Evolutionary conservation across 2,113 vertebrate species (phyloP), one percentile per base, ranked within the genome.

Genomic region (Microcebus griseorufus): DNA sequence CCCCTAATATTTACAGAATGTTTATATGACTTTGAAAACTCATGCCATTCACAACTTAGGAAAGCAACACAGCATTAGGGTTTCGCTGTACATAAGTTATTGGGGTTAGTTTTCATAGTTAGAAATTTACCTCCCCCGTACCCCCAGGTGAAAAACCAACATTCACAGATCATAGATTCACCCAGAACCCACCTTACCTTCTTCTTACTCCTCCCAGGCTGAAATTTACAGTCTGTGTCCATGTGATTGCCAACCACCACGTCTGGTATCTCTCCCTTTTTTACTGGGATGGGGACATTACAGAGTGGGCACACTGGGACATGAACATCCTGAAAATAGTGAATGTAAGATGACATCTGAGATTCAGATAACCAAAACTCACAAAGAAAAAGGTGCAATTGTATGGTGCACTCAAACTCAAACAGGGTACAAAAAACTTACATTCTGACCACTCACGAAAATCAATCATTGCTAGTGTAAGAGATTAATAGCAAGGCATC

Each of bases 271-370:
- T 99, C 99, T 51, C 99, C 99, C 97, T 98, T 99, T 93, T 97
- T 99, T 25, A 99, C 80, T 0, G 99, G 99, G 88, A 99, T 94
- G 0, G 99, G 99, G 1, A 6, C 91, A 55, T 99, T 99, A 97
- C 99, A 99, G 67, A 99, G 98, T 0, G 99, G 99, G 96, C 99
- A 99, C 6, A 99, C 99, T 0, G 99, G 99, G 75, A 99, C 99
- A 97, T 99, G 99, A 65, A 99, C 96, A 93, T 99, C 99, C 99
- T 99, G n/a, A 42, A 85, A 80, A 94, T 1, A 97, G 0, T 42
- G 1, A 94, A 51, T 12, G 0, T 1, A 55, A 94, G 13, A 34
- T 0, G 9, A 67, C 0, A 51, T 18, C 67, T 37, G 72, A 39
- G 48, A 75, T 5, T 39, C 27, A 42, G 18, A 88, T 22, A 55